Evolutionary conservation across 35 echinoderm and acorn worm genomes (phyloP).

Genomic region (Hemicentrotus pulcherrimus): DNA sequence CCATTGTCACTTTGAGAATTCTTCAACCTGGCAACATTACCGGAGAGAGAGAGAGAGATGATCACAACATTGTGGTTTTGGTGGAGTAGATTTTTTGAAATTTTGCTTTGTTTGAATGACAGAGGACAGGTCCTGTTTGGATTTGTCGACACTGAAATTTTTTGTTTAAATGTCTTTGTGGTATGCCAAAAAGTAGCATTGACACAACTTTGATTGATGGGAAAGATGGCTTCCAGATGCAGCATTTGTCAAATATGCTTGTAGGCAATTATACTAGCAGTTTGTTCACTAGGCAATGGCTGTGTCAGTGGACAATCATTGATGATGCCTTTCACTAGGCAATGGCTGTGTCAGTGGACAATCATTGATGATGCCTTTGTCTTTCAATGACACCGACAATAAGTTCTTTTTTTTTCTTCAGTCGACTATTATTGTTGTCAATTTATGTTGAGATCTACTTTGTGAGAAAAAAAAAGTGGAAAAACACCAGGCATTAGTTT

Average conservation of each 20-base stretch:
- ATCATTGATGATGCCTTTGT: not conserved
- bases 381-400: not conserved
- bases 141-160: not conserved
- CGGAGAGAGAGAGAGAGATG: not conserved
- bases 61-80: not conserved
- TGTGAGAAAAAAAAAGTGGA: not conserved
- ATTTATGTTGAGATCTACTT: not conserved
- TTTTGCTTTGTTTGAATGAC: not conserved
- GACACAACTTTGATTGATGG: not conserved
- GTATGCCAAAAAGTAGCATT: not conserved
- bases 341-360: constrained; percentile 15
- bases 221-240: not conserved
- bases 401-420: not conserved
- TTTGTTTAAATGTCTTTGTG: constrained; percentile 13
- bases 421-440: not conserved
- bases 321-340: not conserved
- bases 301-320: not conserved
- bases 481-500: not conserved
- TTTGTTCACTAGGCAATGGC: not conserved
- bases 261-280: not conserved
- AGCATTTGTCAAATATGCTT: not conserved
- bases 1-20: not conserved
- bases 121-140: not conserved
- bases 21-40: not conserved
- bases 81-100: not conserved